phyloP scores from a whole-genome alignment of 1,140 invertebrate genomes.

The Andricus grossulariae region DNA sequence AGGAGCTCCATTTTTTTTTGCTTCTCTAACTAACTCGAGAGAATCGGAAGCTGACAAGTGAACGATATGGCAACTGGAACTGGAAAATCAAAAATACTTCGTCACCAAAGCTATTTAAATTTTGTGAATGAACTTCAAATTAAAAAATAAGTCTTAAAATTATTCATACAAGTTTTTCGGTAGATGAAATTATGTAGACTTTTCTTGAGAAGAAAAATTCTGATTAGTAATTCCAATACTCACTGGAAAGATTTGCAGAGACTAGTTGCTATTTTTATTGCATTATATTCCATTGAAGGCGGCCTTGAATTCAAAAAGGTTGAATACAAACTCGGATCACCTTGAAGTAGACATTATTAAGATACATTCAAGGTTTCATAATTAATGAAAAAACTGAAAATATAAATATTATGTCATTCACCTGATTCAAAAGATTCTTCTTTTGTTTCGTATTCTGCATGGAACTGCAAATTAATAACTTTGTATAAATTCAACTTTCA shows the following conservation, averaged over 20 bases:
- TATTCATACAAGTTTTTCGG: too few relatives aligned
- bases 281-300: constrained; percentile 81
- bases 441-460: constrained; percentile 79
- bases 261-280: constrained; percentile 78
- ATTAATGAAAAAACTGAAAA: not conserved
- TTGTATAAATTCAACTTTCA: constrained; percentile 24
- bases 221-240: constrained; percentile 43
- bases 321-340: constrained; percentile 77
- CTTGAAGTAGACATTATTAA: constrained; percentile 41
- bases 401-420: constrained; percentile 3
- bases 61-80: constrained; percentile 82
- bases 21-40: constrained; percentile 72
- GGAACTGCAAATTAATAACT: constrained; percentile 77
- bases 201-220: not conserved
- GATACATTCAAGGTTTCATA: not conserved
- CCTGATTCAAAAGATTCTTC: constrained; percentile 3
- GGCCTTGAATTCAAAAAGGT: constrained; percentile 82
- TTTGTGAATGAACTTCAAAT: constrained; percentile 8
- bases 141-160: too few relatives aligned
- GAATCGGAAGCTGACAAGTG: constrained; percentile 82
- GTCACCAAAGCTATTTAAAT: constrained; percentile 32
- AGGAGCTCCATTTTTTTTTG: constrained; percentile 69
- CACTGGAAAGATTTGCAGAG: constrained; percentile 79
- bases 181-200: too few relatives aligned
- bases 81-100: constrained; percentile 58